These are phyloP conservation scores for Phengaris alcon DNA, from an alignment of 2,888 invertebrate species.

Conservation along the genomic window DNA sequence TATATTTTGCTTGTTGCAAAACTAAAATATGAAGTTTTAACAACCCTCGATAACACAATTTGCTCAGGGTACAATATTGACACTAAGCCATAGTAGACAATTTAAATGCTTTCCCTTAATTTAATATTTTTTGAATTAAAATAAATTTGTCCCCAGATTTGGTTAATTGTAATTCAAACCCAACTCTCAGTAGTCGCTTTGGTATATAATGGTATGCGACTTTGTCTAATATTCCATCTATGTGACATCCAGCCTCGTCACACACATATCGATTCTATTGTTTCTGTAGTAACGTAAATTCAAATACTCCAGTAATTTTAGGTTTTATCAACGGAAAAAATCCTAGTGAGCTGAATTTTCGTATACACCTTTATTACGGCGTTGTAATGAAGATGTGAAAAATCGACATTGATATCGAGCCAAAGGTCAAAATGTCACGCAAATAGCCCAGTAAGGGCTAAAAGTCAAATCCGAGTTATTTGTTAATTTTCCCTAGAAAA, in stretches of 20 bases:
- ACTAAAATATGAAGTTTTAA: slow-evolving; percentile 21
- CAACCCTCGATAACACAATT: slow-evolving; percentile 16
- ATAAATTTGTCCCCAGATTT: not conserved
- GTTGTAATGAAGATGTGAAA: too few relatives aligned
- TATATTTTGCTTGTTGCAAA: slow-evolving; percentile 17
- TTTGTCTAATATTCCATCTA: not conserved
- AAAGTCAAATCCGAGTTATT: not conserved
- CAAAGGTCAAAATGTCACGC: too few relatives aligned
- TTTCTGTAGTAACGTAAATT: not conserved
- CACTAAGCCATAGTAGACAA: slow-evolving; percentile 2
- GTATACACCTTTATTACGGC: too few relatives aligned
- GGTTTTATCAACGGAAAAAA: too few relatives aligned
- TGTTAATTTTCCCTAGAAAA: not conserved
- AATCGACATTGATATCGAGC: too few relatives aligned
- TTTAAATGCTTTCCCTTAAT: slow-evolving; percentile 21
- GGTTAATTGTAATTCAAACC: not conserved
- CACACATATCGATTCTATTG: not conserved
- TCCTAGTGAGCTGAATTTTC: too few relatives aligned
- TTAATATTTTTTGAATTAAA: not conserved
- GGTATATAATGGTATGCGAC: not conserved
- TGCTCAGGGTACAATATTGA: not conserved
- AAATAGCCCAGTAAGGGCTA: too few relatives aligned
- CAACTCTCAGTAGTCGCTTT: not conserved
- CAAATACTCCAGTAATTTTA: not conserved
- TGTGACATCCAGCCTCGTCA: not conserved